These are phyloP conservation scores for Dromaius novaehollandiae DNA, from an alignment of 2,113 vertebrate genomes.

Conservation along the genomic window DNA sequence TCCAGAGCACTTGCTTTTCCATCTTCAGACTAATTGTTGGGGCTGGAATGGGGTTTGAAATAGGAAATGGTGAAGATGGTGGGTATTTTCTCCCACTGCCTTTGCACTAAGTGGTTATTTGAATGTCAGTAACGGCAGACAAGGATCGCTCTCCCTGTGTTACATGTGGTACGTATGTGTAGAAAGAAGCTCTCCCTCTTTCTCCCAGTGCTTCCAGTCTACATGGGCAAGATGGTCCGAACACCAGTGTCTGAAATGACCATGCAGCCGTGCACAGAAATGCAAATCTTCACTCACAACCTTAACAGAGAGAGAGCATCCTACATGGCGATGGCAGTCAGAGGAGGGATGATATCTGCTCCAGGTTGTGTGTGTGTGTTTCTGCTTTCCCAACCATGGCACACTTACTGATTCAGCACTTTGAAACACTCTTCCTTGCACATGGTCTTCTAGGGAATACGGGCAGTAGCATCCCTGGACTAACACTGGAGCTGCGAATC, in stretches of 20 bases:
- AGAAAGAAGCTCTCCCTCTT: neutral
- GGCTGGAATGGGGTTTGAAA: neutral
- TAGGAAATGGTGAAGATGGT: neutral
- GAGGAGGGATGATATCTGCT: neutral
- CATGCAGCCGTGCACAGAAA: neutral
- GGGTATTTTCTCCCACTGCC: fast-evolving
- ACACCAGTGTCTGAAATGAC: neutral
- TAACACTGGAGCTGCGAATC: neutral
- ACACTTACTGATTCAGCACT: neutral
- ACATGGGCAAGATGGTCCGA: neutral
- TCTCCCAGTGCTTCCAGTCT: neutral
- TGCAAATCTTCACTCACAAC: neutral
- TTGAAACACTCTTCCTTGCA: neutral
- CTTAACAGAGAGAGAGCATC: neutral
- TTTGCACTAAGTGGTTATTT: neutral
- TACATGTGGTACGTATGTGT: neutral
- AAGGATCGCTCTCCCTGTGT: neutral
- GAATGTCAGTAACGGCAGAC: neutral
- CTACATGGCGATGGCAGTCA: neutral
- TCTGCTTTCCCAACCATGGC: neutral
- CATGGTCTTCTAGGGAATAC: neutral
- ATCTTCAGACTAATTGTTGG: neutral
- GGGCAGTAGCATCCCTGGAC: neutral
- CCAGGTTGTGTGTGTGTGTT: neutral
- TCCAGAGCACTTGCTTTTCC: neutral